These are phyloP conservation scores for Eueremaeus valkanovi DNA, from an alignment of 2,888 invertebrate species.

Conservation along the genomic window DNA sequence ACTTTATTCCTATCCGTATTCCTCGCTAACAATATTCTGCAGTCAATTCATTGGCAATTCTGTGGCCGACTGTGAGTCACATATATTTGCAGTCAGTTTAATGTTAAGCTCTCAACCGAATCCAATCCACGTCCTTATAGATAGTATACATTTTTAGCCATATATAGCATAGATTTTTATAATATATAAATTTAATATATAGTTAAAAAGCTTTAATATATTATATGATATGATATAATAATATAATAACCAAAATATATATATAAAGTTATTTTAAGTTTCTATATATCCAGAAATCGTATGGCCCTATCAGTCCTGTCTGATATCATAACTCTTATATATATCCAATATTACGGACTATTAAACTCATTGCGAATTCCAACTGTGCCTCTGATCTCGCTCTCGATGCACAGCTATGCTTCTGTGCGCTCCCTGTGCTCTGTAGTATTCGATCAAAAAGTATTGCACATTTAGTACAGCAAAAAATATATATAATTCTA, in stretches of 20 bases:
- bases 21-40: neutral
- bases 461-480: neutral
- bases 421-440: no score
- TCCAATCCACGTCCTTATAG: conserved; percentile 1
- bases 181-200: neutral
- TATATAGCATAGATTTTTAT: neutral
- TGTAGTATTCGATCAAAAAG: neutral
- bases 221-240: conserved; percentile 1
- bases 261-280: neutral
- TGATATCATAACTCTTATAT: neutral
- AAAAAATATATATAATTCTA: no score
- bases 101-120: neutral
- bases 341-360: conserved; percentile 32
- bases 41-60: conserved; percentile 23
- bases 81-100: no score
- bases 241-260: conserved; percentile 8
- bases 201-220: neutral
- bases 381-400: conserved; percentile 21
- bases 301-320: neutral
- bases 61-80: conserved; percentile 19
- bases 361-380: conserved; percentile 32
- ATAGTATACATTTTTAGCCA: neutral
- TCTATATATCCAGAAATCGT: neutral
- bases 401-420: no score
- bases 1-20: neutral